Evolutionary conservation across 2,888 invertebrate genomes (phyloP), one percentile per base, ranked within the genome.

Genomic region (Cecidostiba fungosa): DNA sequence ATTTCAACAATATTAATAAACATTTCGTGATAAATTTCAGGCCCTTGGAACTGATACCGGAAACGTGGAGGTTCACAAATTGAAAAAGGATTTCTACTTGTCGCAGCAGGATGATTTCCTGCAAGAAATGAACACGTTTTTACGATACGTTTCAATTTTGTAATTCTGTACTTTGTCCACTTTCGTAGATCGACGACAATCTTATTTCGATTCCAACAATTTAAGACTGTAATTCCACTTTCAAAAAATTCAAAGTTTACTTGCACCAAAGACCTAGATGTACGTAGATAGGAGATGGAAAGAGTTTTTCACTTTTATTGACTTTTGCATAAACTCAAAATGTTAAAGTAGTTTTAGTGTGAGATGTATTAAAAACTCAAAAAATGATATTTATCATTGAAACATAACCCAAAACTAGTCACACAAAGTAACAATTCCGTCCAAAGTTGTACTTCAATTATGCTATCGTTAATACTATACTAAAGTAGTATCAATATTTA

Each of bases 1-100:
- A 26, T 83, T 59, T 59, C 0, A 62, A 19, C 0, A 32, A 26
- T 43, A 3, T 32, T 32, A 59, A 73, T 12, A 36, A 12, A 29
- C n/a, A 23, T 43, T 39, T 59, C n/a, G 12, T 19, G 0, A 77
- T 70, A 8, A 50, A 26, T 93, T 94, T 87, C 88, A 95, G 95
- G 93, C 94, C 59, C 91, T 95, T 85, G 94, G 94, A 29, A 94
- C 94, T 6, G 92, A 92, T 54, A 90, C 91, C 62, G 94, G 94
- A 36, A 90, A 90, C 36, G 89, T 95, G 23, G 93, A 94, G 88
- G 89, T 95, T 59, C 94, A 95, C 88, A 91, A 94, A 84, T 89
- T 95, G 29, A 94, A 93, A 84, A 89, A 92, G 80, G 93, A 94
- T 81, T 94, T 94, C 89, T 92, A 92, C 72, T 92, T 92, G 87